These are phyloP conservation scores for Pocillopora meandrina DNA, from an alignment of 92 coral and sea anemone species.

Conservation along the genomic window DNA sequence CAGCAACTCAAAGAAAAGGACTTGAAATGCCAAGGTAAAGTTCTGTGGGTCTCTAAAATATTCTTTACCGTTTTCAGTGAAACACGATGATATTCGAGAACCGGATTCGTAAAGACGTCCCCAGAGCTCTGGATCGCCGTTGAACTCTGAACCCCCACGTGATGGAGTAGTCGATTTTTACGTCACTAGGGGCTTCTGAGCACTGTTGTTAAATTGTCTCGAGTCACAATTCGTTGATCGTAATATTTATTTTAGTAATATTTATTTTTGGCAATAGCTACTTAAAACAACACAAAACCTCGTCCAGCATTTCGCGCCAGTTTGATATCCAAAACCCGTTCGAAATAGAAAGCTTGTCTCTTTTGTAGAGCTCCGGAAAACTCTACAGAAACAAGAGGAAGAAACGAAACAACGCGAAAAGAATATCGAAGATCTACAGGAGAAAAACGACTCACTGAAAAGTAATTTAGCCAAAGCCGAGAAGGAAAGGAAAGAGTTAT, in stretches of 20 bases:
- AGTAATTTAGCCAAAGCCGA: slow-evolving; percentile 66
- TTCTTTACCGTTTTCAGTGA: too few relatives aligned
- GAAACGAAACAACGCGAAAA: slow-evolving; percentile 61
- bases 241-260: too few relatives aligned
- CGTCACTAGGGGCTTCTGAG: too few relatives aligned
- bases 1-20: slow-evolving; percentile 90
- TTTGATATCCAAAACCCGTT: too few relatives aligned
- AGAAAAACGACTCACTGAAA: slow-evolving; percentile 57
- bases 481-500: slow-evolving; percentile 76
- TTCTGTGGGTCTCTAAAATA: neutral
- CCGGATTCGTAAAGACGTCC: neutral
- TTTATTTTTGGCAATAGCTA: too few relatives aligned
- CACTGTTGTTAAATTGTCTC: too few relatives aligned
- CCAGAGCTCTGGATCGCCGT: too few relatives aligned
- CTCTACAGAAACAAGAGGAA: slow-evolving; percentile 76
- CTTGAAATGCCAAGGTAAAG: slow-evolving; percentile 76
- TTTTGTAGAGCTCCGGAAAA: slow-evolving; percentile 70
- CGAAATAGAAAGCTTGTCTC: neutral
- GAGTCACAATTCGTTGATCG: too few relatives aligned
- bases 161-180: too few relatives aligned
- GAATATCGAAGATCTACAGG: slow-evolving; percentile 66
- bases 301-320: too few relatives aligned
- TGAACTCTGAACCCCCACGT: too few relatives aligned
- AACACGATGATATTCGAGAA: neutral
- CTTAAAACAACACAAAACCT: too few relatives aligned